Evolutionary conservation across 1,140 invertebrate species (phyloP), one percentile per base, ranked within the genome.

Genomic region (Drosophila serrata): DNA sequence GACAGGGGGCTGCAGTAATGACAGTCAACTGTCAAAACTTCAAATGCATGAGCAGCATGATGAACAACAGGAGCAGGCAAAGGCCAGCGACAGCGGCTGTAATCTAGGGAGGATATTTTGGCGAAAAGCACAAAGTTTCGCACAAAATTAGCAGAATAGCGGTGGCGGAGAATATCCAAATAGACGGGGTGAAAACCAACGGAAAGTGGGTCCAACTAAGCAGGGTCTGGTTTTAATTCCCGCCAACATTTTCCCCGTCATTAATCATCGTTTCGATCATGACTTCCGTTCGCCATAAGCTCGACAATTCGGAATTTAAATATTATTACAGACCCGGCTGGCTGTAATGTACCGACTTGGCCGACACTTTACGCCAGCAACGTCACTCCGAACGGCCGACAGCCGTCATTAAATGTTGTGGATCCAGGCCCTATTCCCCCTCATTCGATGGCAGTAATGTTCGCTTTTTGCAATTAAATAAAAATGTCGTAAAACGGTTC

Each of bases 1-100:
- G 15, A 11, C 24, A n/a, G 17, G 40, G 48, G 27, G 40, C 33
- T 55, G 35, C 43, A 62, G 65, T 87, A 87, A 87, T 87, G 85
- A 87, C 84, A 87, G 84, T 84, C 79, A 88, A 88, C 84, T 87
- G 84, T 87, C 84, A 84, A 87, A 87, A 87, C 84, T 87, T 84
- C 68, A 73, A 81, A 72, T 87, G 82, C 84, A 86, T 86, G 84
- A 74, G 85, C 84, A 51, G 85, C 84, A 87, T 88, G 79, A 88
- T 87, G 82, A 86, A 68, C 58, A 87, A 62, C 64, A 67, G 56
- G 59, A 49, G 35, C 37, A 19, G 31, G 37, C 7, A 2, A 17
- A 19, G 15, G 61, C 40, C 35, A 55, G 13, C 11, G 19, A 22
- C 31, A 48, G n/a, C 24, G 37, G 17, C 53, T 39, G 22, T 39